Evolutionary conservation across 2,888 invertebrate genomes (phyloP), one percentile per base, ranked within the genome.

Genomic region (Helicoverpa assulta): DNA sequence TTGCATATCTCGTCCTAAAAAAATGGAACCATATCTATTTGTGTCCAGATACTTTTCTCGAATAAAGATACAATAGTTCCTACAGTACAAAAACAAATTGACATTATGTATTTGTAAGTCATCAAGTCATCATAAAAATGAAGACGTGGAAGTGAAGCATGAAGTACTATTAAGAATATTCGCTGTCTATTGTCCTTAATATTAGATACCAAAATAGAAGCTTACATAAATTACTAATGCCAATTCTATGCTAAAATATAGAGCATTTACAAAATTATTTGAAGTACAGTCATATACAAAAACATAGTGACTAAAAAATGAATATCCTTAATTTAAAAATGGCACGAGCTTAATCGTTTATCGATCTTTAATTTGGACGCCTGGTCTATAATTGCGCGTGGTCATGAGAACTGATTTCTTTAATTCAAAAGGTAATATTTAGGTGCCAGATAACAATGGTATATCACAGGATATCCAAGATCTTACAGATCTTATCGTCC

Each of bases 341-440:
- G 91, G 91, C 91, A 91, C 91, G 83, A 76, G 76, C 82, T 85
- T 80, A 76, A 64, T 85, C 84, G 79, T 85, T 80, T 78, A 64
- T 85, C 84, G 79, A 85, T 84, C 77, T 70, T 82, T 84, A 83
- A 75, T 81, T 85, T 81, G 74, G 78, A 77, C 76, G 74, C 74
- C 62, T 70, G 21, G 60, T 53, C 50, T 0, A 7, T 74, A 70
- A 74, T 74, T 73, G 40, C 63, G 59, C 64, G 58, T 61, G 53
- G 59, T 57, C 6, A 54, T 33, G 47, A 50, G 61, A 64, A 65
- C 26, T 55, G 53, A 33, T 33, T 33, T 33, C 1, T 33, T 33
- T 43, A 10, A 16, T 43, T 16, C 5, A 43, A 43, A 16, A 16
- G 14, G 4, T 40, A 12, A 40, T 40, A 16, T 60, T 56, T 57